A percentile compares a stretch with the other conserved stretches of the same genome.
Conservation (phyloP, 1,140 invertebrate species). For the Heliconius hewitsoni region DNA sequence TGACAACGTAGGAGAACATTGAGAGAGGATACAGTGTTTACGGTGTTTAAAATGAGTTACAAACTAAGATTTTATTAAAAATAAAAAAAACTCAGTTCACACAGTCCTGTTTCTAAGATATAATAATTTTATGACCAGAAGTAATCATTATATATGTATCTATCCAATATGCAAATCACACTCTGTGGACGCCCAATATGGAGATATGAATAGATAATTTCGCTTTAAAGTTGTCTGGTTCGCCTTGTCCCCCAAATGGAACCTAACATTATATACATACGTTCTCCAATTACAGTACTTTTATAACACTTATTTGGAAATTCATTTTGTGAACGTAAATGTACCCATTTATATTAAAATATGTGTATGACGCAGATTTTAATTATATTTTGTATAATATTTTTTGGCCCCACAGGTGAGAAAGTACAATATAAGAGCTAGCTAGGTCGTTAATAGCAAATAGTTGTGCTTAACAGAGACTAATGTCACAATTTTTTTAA, state of each 20-base stretch:
- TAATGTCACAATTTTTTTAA: too few species aligned
- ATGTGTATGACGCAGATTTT: not conserved
- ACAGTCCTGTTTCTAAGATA: not conserved
- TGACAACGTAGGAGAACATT: too few species aligned
- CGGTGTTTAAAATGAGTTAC: too few species aligned
- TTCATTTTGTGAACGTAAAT: not conserved
- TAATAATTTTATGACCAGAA: not conserved
- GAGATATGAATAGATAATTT: conserved; percentile 9
- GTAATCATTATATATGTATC: not conserved
- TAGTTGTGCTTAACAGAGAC: too few species aligned
- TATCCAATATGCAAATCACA: not conserved
- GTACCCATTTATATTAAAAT: not conserved
- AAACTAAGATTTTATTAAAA: not conserved
- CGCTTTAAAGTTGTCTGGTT: conserved; percentile 10
- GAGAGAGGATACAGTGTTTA: too few species aligned
- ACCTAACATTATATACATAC: conserved; percentile 2
- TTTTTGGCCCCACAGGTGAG: not conserved
- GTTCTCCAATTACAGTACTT: conserved; percentile 10
- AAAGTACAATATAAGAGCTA: not conserved
- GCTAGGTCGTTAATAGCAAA: not conserved
- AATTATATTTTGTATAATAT: not conserved
- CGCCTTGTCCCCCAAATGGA: not conserved
- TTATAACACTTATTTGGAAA: not conserved
- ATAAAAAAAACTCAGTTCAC: not conserved
- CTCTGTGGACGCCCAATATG: not conserved